These are phyloP conservation scores for Oceanodroma leucorhoa DNA, from an alignment of 2,797 vertebrate genomes.

Conservation along the genomic window DNA sequence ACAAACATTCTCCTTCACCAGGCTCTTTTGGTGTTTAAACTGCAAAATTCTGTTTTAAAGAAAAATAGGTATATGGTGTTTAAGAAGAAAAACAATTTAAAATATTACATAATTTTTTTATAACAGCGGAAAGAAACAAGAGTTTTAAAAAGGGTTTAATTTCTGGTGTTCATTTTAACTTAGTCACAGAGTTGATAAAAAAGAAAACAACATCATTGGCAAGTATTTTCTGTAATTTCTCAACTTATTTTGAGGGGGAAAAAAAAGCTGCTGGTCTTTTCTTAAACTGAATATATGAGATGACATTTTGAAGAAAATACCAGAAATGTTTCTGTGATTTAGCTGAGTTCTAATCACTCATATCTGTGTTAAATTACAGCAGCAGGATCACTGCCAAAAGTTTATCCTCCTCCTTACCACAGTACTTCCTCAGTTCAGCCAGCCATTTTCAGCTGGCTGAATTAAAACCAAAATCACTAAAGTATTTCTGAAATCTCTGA, in stretches of 20 bases:
- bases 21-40: not conserved
- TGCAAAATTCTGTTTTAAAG: not conserved
- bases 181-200: not conserved
- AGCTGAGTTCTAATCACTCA: not conserved
- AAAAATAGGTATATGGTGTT: not conserved
- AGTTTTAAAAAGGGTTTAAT: not conserved
- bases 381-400: not conserved
- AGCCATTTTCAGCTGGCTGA: not conserved
- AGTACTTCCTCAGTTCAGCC: not conserved
- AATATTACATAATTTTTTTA: not conserved
- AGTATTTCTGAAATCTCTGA: not conserved
- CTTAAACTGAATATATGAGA: not conserved
- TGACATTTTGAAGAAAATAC: not conserved
- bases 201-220: rapidly evolving
- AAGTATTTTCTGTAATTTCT: not conserved
- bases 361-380: not conserved
- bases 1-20: not conserved
- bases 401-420: not conserved
- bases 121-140: not conserved
- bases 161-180: not conserved
- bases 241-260: not conserved
- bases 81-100: not conserved
- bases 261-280: not conserved
- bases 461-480: not conserved
- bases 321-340: not conserved